phyloP scores from a whole-genome alignment of 2,113 vertebrate species.

The Zingel zingel region DNA sequence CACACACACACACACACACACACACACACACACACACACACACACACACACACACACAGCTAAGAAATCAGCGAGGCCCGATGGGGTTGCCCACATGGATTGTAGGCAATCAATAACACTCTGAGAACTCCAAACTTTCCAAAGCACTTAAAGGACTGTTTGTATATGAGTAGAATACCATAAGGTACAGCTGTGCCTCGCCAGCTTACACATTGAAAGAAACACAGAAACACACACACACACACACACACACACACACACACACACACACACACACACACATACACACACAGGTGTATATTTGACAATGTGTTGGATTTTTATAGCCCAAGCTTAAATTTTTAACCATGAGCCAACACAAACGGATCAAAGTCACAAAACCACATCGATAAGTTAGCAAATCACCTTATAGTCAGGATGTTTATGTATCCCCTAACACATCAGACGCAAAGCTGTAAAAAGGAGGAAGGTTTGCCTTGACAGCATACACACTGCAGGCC shows the following conservation, averaged over 20 bases:
- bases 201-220: background rate
- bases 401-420: background rate
- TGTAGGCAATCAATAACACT: slow-evolving; percentile 64
- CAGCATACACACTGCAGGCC: background rate
- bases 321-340: slow-evolving; percentile 28
- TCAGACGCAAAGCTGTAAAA: slow-evolving; percentile 12
- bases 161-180: slow-evolving; percentile 43
- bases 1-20: slow-evolving; percentile 11
- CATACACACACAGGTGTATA: slow-evolving; percentile 1
- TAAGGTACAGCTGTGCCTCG: background rate
- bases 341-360: slow-evolving; percentile 7
- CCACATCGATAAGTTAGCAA: slow-evolving; percentile 20
- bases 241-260: background rate
- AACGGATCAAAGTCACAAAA: slow-evolving; percentile 35
- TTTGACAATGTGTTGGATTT: slow-evolving; percentile 12
- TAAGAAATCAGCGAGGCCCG: slow-evolving; percentile 30
- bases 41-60: slow-evolving; percentile 26
- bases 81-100: slow-evolving; percentile 37
- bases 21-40: slow-evolving; percentile 13
- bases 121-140: slow-evolving; percentile 62
- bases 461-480: slow-evolving; percentile 21
- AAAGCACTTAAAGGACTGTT: slow-evolving; percentile 41
- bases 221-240: background rate
- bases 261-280: slow-evolving; percentile 14
- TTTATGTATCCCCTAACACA: slow-evolving; percentile 14